These are phyloP conservation scores for Notiomystis cincta DNA, from an alignment of 2,113 vertebrate genomes.

Conservation along the genomic window DNA sequence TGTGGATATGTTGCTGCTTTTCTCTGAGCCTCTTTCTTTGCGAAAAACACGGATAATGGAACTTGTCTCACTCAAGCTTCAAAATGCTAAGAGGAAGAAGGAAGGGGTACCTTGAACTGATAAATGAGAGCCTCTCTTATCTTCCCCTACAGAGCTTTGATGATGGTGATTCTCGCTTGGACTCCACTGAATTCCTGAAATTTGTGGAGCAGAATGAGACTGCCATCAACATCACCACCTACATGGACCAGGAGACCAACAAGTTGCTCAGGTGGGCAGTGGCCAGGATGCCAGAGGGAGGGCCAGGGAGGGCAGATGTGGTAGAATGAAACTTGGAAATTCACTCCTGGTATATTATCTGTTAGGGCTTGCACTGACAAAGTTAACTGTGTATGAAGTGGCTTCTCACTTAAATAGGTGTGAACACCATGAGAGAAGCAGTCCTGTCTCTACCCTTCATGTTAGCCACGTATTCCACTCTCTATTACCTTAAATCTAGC, in stretches of 20 bases:
- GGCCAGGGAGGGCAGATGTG: background rate
- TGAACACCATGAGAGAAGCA: background rate
- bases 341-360: background rate
- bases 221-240: constrained; percentile 87
- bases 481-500: background rate
- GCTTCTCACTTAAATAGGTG: background rate
- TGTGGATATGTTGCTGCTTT: background rate
- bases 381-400: background rate
- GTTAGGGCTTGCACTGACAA: background rate
- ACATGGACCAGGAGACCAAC: constrained; percentile 91
- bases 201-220: constrained; percentile 97
- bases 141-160: constrained; percentile 81
- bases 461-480: background rate
- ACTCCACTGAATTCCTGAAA: constrained; percentile 91
- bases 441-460: background rate
- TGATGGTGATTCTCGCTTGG: constrained; percentile 88
- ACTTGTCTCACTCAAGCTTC: background rate
- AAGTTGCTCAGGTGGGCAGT: constrained; percentile 85
- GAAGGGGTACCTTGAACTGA: background rate
- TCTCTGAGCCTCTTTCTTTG: background rate
- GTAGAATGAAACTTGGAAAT: background rate
- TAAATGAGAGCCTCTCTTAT: background rate
- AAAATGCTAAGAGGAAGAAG: background rate
- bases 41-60: background rate
- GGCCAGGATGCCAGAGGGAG: background rate